phyloP scores from a whole-genome alignment of 2,797 vertebrate genomes.

The Pachyuromys duprasi region DNA sequence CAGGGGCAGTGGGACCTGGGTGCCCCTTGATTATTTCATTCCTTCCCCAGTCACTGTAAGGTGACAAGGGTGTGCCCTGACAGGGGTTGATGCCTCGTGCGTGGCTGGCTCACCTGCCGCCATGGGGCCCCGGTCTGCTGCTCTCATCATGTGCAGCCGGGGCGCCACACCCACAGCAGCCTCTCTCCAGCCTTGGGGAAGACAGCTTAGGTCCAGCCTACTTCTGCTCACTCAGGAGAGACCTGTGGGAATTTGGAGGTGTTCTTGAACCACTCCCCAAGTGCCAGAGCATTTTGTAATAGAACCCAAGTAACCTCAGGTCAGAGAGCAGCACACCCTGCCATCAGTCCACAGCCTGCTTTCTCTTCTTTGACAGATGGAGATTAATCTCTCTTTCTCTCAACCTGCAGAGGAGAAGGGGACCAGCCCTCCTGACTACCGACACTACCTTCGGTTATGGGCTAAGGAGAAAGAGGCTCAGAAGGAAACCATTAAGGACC shows the following conservation, averaged over 20 bases:
- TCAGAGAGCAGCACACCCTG: not conserved
- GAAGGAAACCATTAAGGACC: slow-evolving; percentile 96
- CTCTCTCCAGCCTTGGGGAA: not conserved
- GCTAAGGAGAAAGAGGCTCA: slow-evolving; percentile 95
- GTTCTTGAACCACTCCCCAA: not conserved
- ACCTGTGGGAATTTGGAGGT: not conserved
- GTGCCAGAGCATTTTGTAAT: not conserved
- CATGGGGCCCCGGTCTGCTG: not conserved
- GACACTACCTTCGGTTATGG: slow-evolving; percentile 97
- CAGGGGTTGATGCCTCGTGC: not conserved
- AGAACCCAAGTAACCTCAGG: not conserved
- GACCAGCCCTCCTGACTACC: slow-evolving; percentile 93
- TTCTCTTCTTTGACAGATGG: not conserved
- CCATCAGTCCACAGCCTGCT: not conserved
- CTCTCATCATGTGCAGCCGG: not conserved
- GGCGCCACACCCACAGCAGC: not conserved
- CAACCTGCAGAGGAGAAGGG: slow-evolving; percentile 91
- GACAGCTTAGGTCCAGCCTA: not conserved
- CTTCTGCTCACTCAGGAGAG: not conserved
- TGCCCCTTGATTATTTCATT: not conserved
- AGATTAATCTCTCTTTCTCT: slow-evolving; percentile 53
- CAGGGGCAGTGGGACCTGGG: not conserved
- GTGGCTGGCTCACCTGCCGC: not conserved
- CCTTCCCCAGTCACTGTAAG: not conserved
- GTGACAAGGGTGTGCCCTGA: not conserved